Base-by-base conservation (phyloP, 1,140 invertebrate genomes). In the Bombus sylvicola region DNA sequence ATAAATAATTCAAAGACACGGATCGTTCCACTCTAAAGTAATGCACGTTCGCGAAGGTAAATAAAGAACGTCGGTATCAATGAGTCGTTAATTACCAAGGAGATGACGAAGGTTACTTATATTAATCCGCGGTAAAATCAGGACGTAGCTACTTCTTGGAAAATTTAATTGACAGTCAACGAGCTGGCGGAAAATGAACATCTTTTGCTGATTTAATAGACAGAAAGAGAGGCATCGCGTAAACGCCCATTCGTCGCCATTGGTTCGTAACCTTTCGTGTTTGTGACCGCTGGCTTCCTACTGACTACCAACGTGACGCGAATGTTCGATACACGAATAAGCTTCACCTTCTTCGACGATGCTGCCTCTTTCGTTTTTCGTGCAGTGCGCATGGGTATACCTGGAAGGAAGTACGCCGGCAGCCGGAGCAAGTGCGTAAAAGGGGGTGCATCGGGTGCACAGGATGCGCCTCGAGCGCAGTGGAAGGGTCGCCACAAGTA, bases 311-410 rank as follows among this genome's bases (percentile, higher is more conserved):
- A 88, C 81, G 90, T 90, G 90, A 88, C 77, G 81, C 89, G 84
- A 91, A 91, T 91, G 90, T 90, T 90, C 90, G 87, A 91, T 91
- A 91, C 90, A 82, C 90, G 90, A 91, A 91, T 91, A 90, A 91
- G 89, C 89, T 87, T 90, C 89, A 90, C 84, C 89, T 90, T 84
- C 89, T 90, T 88, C 87, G 79, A 82, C 81, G 90, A 90, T 77
- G 81, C 87, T 86, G 72, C 89, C 89, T 90, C 89, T 90, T 90
- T 83, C 89, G 87, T 91, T 91, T 91, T 91, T 90, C 90, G 90
- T 88, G 88, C 88, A 93, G 92, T 93, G 92, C 92, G 92, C 92
- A 93, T 93, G 92, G 89, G 84, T 91, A 91, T 92, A 92, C 91
- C 83, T 87, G 90, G 80, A 91, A 92, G 91, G 89, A 92, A 93